Evolutionary conservation across 2,113 vertebrate genomes (phyloP), one percentile per base, ranked within the genome.

Genomic region (Numenius arquata): DNA sequence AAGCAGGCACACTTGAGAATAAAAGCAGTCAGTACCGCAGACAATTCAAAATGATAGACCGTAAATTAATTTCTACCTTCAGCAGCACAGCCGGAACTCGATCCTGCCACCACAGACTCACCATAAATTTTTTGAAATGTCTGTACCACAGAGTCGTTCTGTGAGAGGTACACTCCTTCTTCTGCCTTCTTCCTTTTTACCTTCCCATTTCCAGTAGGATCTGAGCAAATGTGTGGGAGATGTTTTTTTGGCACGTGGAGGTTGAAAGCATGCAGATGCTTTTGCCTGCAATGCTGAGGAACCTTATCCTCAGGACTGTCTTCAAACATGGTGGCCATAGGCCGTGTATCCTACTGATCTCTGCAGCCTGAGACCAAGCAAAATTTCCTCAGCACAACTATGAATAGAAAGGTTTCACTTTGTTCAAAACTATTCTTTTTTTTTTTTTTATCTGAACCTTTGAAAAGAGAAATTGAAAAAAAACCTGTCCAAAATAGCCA

Each of bases 21-120:
- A 93, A 86, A 80, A 75, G 19, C 38, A 83, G 67, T 66, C 75
- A 71, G 32, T 63, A 59, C 32, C 3, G 4, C 47, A 84, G 79
- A 74, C 52, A 90, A 59, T 65, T 59, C 9, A 80, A 90, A 91
- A 65, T 80, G 38, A 67, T 47, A 86, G 68, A 78, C 26, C 27
- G 78, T 84, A 85, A 84, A 94, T 93, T 88, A 92, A 81, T 90
- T 74, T 93, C 56, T 91, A 18, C 12, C n/a, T 96, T 90, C 63
- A 56, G 20, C 27, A 84, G 27, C 32, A 61, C 43, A 72, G 22
- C 12, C 65, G 87, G 73, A 87, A 47, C 43, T 53, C 84, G 45
- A 85, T 72, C 56, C 11, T 0, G 0, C n/a, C 40, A 47, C 56
- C 17, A 29, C 6, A 77, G n/a, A 25, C 11, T 47, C 32, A 40